These are phyloP conservation scores for Ceratothoa steindachneri DNA, from an alignment of 2,888 invertebrate species.

Conservation along the genomic window DNA sequence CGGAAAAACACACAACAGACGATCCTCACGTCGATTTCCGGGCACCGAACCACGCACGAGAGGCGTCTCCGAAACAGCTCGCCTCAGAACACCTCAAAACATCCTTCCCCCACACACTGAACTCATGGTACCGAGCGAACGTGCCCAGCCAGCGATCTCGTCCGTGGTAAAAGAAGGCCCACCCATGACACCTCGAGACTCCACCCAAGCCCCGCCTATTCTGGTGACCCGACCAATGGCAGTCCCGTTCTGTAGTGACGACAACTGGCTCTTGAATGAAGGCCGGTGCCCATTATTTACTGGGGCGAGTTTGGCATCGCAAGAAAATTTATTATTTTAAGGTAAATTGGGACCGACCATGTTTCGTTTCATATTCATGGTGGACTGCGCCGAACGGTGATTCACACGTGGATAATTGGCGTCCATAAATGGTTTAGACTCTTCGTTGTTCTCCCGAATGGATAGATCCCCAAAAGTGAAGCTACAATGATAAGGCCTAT, in stretches of 20 bases:
- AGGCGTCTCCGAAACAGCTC: not conserved
- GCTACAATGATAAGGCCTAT: too few relatives aligned
- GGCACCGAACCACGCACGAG: too few relatives aligned
- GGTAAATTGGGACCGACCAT: not conserved
- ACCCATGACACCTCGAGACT: conserved; percentile 5
- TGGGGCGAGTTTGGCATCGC: not conserved
- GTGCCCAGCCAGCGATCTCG: not conserved
- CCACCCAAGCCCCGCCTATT: conserved; percentile 9
- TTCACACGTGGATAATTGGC: too few relatives aligned
- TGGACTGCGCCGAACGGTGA: too few relatives aligned
- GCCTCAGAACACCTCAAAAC: not conserved
- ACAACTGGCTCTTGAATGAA: not conserved
- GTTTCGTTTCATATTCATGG: too few relatives aligned
- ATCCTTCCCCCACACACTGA: not conserved
- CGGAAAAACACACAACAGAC: too few relatives aligned
- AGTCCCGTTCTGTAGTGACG: not conserved
- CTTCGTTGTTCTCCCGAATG: too few relatives aligned
- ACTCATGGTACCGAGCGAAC: not conserved
- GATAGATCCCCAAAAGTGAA: too few relatives aligned
- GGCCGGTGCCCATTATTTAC: not conserved
- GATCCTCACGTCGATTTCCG: too few relatives aligned
- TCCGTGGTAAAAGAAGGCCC: not conserved
- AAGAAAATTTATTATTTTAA: not conserved
- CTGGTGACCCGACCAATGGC: not conserved
- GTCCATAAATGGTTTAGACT: too few relatives aligned